Base-by-base conservation (phyloP, 2,113 vertebrate genomes). In the Toxotes chatareus region DNA sequence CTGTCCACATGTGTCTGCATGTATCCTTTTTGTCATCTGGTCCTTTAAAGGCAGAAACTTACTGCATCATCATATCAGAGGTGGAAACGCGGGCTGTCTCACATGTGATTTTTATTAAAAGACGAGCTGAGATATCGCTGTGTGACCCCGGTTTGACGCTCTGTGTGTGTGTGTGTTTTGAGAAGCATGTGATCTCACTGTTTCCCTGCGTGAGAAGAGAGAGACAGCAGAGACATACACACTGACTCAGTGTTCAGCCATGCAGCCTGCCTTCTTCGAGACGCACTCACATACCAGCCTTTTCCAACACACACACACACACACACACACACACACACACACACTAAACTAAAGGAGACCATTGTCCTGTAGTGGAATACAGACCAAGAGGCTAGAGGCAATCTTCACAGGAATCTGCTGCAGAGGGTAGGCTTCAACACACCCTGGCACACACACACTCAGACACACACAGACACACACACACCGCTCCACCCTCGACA, bases 231-330 rank as follows among this genome's bases (percentile, higher is more conserved):
- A 87, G 34, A 71, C 84, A 90, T 53, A 88, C 84, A 90, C 49
- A 88, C 86, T 86, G 88, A 90, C 76, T 79, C 89, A 80, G 85
- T 73, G 80, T 85, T 84, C 86, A 91, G 79, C 83, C 88, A 88
- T 61, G 72, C 75, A 77, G 82, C 65, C 64, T 69, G 82, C 65
- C 64, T 69, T 61, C 55, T 79, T 32, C 7, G n/a, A 82, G n/a
- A 67, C 59, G 76, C 70, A 85, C 76, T 53, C 62, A 31, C 64
- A 87, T 64, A 75, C 83, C 79, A 73, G 59, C 31, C 66, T 38
- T 73, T 77, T 81, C 36, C 70, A 73, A 69, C 69, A 61, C 49
- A 80, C 67, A 80, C 62, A 82, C 56, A 80, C 62, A 66, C 60
- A 65, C 80, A 63, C 73, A 70, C 76, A 76, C 79, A 66, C 83